Evolutionary conservation across 2,888 invertebrate species (phyloP), one percentile per base, ranked within the genome.

Genomic region (Apotomis capreana): DNA sequence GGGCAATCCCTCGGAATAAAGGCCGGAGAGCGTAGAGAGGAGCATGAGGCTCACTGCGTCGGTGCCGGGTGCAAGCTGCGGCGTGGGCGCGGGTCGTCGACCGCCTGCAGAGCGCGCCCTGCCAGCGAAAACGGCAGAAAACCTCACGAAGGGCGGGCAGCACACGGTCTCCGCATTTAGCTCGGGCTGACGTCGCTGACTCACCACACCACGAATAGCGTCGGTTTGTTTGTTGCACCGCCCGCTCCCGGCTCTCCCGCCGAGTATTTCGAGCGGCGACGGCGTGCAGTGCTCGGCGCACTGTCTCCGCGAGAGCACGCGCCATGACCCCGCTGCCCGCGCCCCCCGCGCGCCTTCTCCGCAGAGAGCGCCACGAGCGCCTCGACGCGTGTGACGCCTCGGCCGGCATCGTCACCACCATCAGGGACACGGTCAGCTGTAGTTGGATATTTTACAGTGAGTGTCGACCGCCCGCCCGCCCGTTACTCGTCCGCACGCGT

Each of bases 391-490:
- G 95, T 82, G 94, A 94, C 86, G 94, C 95, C 80, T 90, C 95
- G 80, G 89, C 92, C 80, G 92, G 91, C 84, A 89, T 95, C 86
- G 94, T 95, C 89, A 94, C 94, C 86, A 94, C 94, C 85, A 88
- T 94, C 87, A 94, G 95, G 85, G 95, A 95, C 91, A 95, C 91
- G 78, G 94, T 95, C 89, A 95, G 95, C 92, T 95, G 95, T 89
- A 95, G 95, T 94, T 96, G 96, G 96, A 95, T 96, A 91, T 95
- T 96, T 88, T 96, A 95, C 92, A 95, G 95, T 95, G 95, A 94
- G 93, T 93, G 90, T 90, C 87, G 80, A 74, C 76, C 76, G 75
- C 77, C 40, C 76, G 74, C 75, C 76, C 76, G 51, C 71, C 73
- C 46, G 51, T 60, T 67, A 61, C 76, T 68, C 69, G 67, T 74